These are phyloP conservation scores for Takifugu rubripes DNA, from an alignment of 2,797 vertebrate species.

Conservation along the genomic window DNA sequence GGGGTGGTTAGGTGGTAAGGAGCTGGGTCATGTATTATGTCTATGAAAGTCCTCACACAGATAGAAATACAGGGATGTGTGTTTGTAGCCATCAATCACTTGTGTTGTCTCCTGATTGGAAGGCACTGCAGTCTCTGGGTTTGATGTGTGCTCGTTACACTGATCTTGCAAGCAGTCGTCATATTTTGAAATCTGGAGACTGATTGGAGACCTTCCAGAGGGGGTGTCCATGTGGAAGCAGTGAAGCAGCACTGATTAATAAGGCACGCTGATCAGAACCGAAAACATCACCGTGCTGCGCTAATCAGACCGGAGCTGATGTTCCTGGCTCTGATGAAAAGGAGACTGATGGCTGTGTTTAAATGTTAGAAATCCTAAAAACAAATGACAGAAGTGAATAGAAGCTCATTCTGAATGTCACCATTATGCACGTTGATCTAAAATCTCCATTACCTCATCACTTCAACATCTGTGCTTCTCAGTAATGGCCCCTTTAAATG, in stretches of 20 bases:
- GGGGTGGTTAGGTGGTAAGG: too few relatives aligned
- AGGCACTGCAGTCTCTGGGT: conserved; percentile 9
- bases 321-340: conserved; percentile 25
- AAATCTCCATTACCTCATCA: conserved; percentile 24
- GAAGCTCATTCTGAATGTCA: conserved; percentile 18
- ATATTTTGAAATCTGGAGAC: conserved; percentile 33
- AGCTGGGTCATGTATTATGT: too few relatives aligned
- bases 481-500: conserved; percentile 40
- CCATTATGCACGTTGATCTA: conserved; percentile 43
- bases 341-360: conserved; percentile 27
- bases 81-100: too few relatives aligned
- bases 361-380: conserved; percentile 13
- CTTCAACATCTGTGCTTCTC: conserved; percentile 35
- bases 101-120: too few relatives aligned
- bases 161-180: conserved; percentile 18
- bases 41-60: too few relatives aligned
- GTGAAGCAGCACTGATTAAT: conserved; percentile 35
- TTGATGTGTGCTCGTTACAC: conserved; percentile 16
- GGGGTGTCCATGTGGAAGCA: conserved; percentile 27
- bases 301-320: conserved; percentile 44
- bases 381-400: conserved; percentile 9
- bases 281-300: conserved; percentile 32
- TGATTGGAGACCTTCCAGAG: conserved; percentile 48
- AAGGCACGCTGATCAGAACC: conserved; percentile 34
- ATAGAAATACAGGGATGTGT: too few relatives aligned